phyloP scores from a whole-genome alignment of 2,113 vertebrate species.

The Sprattus sprattus region DNA sequence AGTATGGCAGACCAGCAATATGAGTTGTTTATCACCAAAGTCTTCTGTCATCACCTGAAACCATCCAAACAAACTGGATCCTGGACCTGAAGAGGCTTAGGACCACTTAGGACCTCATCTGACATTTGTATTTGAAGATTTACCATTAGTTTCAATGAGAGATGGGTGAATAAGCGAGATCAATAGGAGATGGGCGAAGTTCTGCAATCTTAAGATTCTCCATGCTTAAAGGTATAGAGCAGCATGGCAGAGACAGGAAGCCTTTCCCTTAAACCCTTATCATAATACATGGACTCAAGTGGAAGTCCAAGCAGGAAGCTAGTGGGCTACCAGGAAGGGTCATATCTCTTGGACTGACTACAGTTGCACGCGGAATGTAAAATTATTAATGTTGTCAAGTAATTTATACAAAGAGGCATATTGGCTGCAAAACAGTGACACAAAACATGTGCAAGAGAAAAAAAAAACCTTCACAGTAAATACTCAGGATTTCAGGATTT shows the following conservation, averaged over 20 bases:
- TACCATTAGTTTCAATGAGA: neutral
- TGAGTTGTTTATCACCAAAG: neutral
- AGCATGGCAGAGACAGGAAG: neutral
- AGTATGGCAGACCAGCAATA: too few relatives aligned
- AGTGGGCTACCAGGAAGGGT: neutral
- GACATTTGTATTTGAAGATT: neutral
- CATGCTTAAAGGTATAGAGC: neutral
- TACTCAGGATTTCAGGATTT: neutral
- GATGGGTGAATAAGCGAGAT: too few relatives aligned
- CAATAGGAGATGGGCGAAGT: too few relatives aligned
- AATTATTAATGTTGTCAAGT: neutral
- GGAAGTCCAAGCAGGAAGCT: neutral
- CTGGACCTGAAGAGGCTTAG: too few relatives aligned
- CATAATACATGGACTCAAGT: neutral
- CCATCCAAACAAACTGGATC: neutral
- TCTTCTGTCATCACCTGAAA: neutral
- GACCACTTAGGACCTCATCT: neutral
- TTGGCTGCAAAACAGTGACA: neutral
- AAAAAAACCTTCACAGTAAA: too few relatives aligned
- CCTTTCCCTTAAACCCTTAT: neutral
- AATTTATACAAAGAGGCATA: neutral
- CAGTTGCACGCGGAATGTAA: neutral
- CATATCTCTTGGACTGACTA: slow-evolving; percentile 1
- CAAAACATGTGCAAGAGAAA: neutral
- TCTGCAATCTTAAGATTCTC: neutral